Conservation (phyloP, 2,888 invertebrate genomes). For the Mythimna pallens region DNA sequence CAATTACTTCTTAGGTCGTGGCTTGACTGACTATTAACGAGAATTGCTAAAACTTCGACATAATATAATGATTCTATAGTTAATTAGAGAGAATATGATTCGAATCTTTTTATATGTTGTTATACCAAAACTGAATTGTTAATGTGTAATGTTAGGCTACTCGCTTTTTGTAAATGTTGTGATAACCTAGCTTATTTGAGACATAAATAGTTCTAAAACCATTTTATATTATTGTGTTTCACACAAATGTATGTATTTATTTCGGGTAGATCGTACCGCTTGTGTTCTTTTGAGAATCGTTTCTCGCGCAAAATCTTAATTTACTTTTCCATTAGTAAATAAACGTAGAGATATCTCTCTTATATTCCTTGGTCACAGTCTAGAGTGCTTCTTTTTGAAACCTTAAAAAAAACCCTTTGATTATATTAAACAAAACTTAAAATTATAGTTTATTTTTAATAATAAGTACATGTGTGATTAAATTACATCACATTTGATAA, state of each 20-base stretch:
- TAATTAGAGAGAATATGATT: conserved; percentile 82
- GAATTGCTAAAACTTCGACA: conserved; percentile 70
- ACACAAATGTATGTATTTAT: conserved; percentile 55
- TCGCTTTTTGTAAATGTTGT: conserved; percentile 80
- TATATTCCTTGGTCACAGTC: conserved; percentile 44
- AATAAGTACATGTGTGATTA: conserved; percentile 30
- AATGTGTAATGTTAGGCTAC: conserved; percentile 73
- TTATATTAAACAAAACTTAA: conserved; percentile 18
- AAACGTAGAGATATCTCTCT: conserved; percentile 45
- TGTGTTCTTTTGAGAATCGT: conserved; percentile 64
- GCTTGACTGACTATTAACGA: conserved; percentile 76
- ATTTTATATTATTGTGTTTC: conserved; percentile 52
- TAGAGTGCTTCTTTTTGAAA: conserved; percentile 52
- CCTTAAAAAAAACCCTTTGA: conserved; percentile 22
- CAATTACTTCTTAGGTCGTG: conserved; percentile 70
- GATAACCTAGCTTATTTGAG: conserved; percentile 72
- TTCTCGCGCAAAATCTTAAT: conserved; percentile 66
- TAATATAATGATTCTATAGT: conserved; percentile 64
- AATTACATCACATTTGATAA: conserved; percentile 37
- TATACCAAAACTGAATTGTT: conserved; percentile 79
- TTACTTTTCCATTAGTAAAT: conserved; percentile 55
- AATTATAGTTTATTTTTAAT: conserved; percentile 31
- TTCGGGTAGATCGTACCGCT: conserved; percentile 60
- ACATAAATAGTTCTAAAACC: conserved; percentile 58
- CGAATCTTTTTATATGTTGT: conserved; percentile 83